A percentile compares a stretch with the other conserved stretches of the same genome.
Conservation (phyloP, 1,140 invertebrate genomes). For the Theocolax elegans region DNA sequence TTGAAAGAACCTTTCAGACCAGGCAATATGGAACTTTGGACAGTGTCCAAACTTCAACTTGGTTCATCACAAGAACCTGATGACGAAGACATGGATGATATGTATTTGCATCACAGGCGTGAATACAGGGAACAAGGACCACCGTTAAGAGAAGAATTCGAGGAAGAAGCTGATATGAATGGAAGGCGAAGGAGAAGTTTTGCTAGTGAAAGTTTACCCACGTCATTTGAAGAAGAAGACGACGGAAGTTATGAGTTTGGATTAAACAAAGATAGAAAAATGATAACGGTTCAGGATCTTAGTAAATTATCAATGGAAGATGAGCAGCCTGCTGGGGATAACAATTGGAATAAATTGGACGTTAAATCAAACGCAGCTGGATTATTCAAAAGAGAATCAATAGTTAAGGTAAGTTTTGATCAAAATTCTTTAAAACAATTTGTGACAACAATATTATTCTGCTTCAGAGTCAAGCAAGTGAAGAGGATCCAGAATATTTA, state of each 20-base stretch:
- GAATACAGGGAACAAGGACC: constrained; percentile 49
- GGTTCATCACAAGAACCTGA: constrained; percentile 60
- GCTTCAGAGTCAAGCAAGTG: constrained; percentile 61
- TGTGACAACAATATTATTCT: neutral
- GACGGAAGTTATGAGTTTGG: constrained; percentile 51
- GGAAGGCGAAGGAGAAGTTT: constrained; percentile 42
- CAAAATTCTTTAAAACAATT: neutral
- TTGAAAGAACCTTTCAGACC: constrained; percentile 56
- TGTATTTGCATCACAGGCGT: constrained; percentile 43
- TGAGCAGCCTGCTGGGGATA: constrained; percentile 44
- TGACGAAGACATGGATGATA: constrained; percentile 59
- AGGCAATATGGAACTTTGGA: constrained; percentile 62
- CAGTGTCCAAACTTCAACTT: constrained; percentile 57
- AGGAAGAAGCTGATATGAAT: constrained; percentile 52
- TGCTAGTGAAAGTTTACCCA: constrained; percentile 50
- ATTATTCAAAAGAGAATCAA: constrained; percentile 62
- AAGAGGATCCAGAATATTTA: constrained; percentile 64
- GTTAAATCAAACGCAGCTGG: constrained; percentile 48
- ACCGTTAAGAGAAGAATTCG: constrained; percentile 46
- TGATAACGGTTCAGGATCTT: constrained; percentile 58
- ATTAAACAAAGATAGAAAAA: constrained; percentile 54
- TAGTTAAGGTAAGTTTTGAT: constrained; percentile 51
- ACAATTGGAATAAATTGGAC: constrained; percentile 47
- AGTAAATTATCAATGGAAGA: constrained; percentile 52
- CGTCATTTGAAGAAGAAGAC: constrained; percentile 55